Evolutionary conservation across 2,888 invertebrate genomes (phyloP), one percentile per base, ranked within the genome.

Genomic region (Drosophila villosipedis): DNA sequence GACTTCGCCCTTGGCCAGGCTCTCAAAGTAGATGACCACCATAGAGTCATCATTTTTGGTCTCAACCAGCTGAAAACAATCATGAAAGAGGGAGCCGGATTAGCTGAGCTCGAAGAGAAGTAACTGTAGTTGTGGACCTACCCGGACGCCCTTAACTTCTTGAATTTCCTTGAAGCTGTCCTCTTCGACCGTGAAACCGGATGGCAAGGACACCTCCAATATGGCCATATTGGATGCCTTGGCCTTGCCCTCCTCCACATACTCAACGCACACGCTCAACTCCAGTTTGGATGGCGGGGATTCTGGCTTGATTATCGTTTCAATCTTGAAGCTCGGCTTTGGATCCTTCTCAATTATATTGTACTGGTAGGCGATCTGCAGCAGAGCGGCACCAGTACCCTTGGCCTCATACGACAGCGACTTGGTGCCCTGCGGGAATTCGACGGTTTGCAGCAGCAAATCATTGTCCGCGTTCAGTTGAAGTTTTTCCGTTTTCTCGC

Each of bases 141-240:
- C 92, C 75, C 92, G 86, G 14, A 93, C 92, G 37, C 90, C 92
- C 78, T 95, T 94, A 82, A 94, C 94, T 53, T 78, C 70, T 22
- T 81, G 78, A n/a, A 96, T 93, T 76, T 95, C 95, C 3, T 96
- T 96, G 54, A 97, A 94, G 0, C 96, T 96, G 86, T 96, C 96
- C 84, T 95, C 94, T 83, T 98, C 97, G 0, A 97, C 97, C 0
- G 96, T 95, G 92, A 97, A 99, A 31, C 99, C 98, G 0, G 98
- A 98, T 0, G 98, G 98, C 72, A 99, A 94, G 68, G 96, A 96
- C 0, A 98, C 96, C 89, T 98, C 98, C 94, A 98, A 96, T 2
- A 98, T 96, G n/a, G 98, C 97, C 96, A 98, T 96, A 79, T 98
- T 98, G 79, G 96, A 96, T 33, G 95, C 94, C 83, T 95, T 95